Percentiles rank a stretch among this genome's conserved stretches.
phyloP scores from a whole-genome alignment of 1,140 invertebrate species.

The Sitophilus oryzae region DNA sequence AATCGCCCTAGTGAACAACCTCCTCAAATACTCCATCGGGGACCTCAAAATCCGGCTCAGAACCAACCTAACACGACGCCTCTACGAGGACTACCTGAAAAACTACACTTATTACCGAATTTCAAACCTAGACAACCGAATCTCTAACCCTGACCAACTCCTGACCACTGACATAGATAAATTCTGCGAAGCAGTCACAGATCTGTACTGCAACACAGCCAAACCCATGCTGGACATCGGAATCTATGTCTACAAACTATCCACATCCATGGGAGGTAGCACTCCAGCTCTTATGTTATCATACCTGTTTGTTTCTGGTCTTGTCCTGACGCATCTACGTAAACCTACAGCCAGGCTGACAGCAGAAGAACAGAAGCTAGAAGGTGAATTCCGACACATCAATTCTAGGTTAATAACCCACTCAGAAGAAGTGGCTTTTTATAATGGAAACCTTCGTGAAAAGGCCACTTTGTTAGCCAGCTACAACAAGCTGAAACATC shows the following conservation, averaged over 20 bases:
- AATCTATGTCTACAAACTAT: slow-evolving; percentile 88
- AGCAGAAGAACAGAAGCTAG: slow-evolving; percentile 89
- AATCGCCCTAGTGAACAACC: slow-evolving; percentile 85
- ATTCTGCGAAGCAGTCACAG: slow-evolving; percentile 91
- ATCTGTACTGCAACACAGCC: slow-evolving; percentile 95
- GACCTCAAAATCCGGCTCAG: slow-evolving; percentile 88
- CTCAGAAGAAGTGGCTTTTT: slow-evolving; percentile 97
- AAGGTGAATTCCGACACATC: slow-evolving; percentile 96
- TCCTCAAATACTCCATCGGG: slow-evolving; percentile 89
- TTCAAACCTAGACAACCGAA: slow-evolving; percentile 89
- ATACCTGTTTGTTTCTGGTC: slow-evolving; percentile 80
- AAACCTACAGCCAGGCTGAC: slow-evolving; percentile 84
- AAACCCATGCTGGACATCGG: slow-evolving; percentile 93
- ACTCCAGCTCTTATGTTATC: slow-evolving; percentile 80
- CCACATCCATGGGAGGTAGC: slow-evolving; percentile 72
- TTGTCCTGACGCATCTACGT: slow-evolving; percentile 71
- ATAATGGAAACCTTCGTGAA: slow-evolving; percentile 86
- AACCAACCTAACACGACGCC: slow-evolving; percentile 77
- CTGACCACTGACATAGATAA: slow-evolving; percentile 95
- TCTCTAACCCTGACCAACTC: slow-evolving; percentile 94
- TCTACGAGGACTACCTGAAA: slow-evolving; percentile 91
- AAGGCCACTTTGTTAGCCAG: slow-evolving; percentile 80
- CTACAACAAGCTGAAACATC: slow-evolving; percentile 83
- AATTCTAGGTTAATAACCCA: slow-evolving; percentile 95
- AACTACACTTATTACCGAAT: slow-evolving; percentile 98